Evolutionary conservation across 2,888 invertebrate species (phyloP).

Genomic region (Stegophylla sp.): DNA sequence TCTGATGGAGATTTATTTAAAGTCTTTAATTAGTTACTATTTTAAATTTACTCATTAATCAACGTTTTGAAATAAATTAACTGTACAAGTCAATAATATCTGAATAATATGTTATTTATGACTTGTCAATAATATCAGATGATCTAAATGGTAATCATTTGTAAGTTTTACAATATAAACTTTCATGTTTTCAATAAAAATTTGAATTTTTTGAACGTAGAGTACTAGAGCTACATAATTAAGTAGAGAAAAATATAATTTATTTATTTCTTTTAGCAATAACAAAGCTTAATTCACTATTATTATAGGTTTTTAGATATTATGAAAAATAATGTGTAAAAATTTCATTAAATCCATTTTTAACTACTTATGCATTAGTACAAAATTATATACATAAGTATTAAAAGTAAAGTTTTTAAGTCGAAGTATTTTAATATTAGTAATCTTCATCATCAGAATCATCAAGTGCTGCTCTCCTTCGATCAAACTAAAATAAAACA

Average conservation of each 20-base stretch:
- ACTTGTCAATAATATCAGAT: too few species aligned
- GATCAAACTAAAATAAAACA: conserved; percentile 74
- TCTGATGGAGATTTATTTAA: too few species aligned
- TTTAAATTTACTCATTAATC: too few species aligned
- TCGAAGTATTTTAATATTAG: conserved; percentile 58
- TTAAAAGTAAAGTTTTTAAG: conserved; percentile 10
- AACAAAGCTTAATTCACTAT: conserved; percentile 21
- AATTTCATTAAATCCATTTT: conserved; percentile 23
- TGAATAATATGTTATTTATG: too few species aligned
- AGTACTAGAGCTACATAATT: too few species aligned
- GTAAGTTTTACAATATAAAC: too few species aligned
- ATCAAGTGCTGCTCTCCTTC: conserved; percentile 85
- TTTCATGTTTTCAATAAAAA: background rate
- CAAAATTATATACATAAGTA: conserved; percentile 24
- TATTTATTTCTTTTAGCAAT: background rate
- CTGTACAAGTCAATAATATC: too few species aligned
- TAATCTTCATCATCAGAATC: conserved; percentile 79
- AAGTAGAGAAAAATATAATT: background rate
- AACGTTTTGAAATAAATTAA: too few species aligned
- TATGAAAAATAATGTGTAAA: conserved; percentile 38
- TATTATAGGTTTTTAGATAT: conserved; percentile 5
- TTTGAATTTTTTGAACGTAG: background rate
- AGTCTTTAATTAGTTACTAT: too few species aligned
- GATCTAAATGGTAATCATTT: too few species aligned
- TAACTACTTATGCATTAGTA: conserved; percentile 17